A percentile compares a stretch with the other conserved stretches of the same genome.
phyloP scores from a whole-genome alignment of 2,113 vertebrate genomes.

The Gasterosteus aculeatus region DNA sequence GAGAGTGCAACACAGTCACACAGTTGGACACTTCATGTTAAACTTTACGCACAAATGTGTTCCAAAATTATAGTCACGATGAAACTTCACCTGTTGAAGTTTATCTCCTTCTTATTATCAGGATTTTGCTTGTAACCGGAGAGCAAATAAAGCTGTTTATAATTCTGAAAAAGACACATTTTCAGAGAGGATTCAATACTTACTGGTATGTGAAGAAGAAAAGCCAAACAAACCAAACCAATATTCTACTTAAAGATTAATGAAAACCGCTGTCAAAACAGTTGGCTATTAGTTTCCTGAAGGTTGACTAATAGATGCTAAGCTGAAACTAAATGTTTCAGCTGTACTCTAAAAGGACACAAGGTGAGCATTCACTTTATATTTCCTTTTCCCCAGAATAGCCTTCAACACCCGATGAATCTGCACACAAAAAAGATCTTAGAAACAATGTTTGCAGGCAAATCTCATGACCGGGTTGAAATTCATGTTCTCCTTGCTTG shows the following conservation, averaged over 20 bases:
- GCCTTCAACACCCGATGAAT: background rate
- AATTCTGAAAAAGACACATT: background rate
- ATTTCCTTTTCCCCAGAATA: background rate
- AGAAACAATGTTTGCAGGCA: background rate
- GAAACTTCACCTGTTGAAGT: background rate
- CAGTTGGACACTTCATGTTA: background rate
- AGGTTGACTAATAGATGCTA: background rate
- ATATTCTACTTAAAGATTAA: background rate
- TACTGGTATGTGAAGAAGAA: background rate
- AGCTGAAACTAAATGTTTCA: background rate
- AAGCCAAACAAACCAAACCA: background rate
- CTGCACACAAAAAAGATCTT: background rate
- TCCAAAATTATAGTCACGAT: background rate
- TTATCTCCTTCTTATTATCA: background rate
- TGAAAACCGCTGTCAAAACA: background rate
- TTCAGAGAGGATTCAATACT: background rate
- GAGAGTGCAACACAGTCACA: constrained; percentile 6
- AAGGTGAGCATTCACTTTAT: background rate
- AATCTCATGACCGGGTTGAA: background rate
- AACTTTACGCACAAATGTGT: background rate
- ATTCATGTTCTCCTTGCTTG: background rate
- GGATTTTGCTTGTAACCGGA: background rate
- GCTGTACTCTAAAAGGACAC: background rate
- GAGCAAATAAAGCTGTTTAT: too few species aligned
- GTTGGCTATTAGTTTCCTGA: background rate